Conservation (phyloP, 2,888 invertebrate genomes). For the Beris morrisii region DNA sequence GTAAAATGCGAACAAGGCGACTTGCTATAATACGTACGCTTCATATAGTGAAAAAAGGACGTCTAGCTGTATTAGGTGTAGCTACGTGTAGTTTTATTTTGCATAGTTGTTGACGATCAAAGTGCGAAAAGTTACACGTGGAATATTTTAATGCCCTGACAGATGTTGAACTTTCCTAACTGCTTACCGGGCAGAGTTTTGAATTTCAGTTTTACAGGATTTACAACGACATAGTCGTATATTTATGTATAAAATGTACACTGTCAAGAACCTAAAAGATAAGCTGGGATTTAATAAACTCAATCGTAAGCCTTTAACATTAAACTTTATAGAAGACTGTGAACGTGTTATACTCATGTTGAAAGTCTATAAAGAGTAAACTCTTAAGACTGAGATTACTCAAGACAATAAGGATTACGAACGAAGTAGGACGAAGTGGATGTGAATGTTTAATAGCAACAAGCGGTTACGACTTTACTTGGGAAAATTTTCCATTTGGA, state of each 20-base stretch:
- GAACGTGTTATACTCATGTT: no score
- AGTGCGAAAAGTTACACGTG: slow-evolving; percentile 33
- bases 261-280: neutral
- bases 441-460: no score
- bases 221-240: neutral
- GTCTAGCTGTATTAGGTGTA: no score
- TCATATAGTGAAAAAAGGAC: neutral
- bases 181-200: neutral
- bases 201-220: no score
- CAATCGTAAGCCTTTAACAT: no score
- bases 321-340: no score
- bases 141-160: slow-evolving; percentile 33
- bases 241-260: neutral
- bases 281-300: neutral
- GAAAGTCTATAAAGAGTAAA: slow-evolving; percentile 4
- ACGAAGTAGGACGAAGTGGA: neutral
- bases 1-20: no score
- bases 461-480: no score
- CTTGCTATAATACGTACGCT: no score
- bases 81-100: neutral
- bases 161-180: slow-evolving; percentile 25
- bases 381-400: slow-evolving; percentile 21
- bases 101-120: slow-evolving; percentile 33
- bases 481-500: no score
- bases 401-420: slow-evolving; percentile 15